Evolutionary conservation across 2,797 vertebrate genomes (phyloP).

Genomic region (Ammospiza maritima): DNA sequence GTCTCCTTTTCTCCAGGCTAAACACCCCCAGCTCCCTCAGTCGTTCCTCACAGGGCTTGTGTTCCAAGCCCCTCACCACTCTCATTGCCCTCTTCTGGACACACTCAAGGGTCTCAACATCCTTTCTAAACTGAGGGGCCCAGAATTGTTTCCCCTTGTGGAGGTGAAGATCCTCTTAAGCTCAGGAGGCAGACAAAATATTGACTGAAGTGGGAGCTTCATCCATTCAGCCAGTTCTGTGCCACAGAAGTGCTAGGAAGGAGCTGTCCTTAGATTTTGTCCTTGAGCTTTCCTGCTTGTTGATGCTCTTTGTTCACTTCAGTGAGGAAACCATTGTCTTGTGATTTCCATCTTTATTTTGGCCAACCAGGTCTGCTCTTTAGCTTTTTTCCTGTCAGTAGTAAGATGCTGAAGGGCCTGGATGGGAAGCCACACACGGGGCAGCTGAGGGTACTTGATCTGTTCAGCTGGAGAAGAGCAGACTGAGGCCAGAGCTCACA

Average conservation of each 20-base stretch:
- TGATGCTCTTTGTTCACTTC: neutral
- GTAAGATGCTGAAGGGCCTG: neutral
- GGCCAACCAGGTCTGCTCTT: neutral
- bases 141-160: neutral
- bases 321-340: neutral
- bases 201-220: neutral
- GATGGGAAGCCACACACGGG: fast-evolving
- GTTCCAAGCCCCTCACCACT: neutral
- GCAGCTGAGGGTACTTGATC: neutral
- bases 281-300: neutral
- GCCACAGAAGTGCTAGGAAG: neutral
- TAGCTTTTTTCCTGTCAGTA: neutral
- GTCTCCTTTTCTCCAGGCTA: neutral
- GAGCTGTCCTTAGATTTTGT: neutral
- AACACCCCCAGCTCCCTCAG: neutral
- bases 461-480: neutral
- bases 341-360: neutral
- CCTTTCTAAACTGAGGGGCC: neutral
- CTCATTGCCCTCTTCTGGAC: neutral
- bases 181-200: neutral
- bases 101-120: fast-evolving
- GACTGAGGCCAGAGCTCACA: neutral
- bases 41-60: neutral
- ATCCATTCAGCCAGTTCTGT: neutral
- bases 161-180: neutral